Percentiles rank a stretch among this genome's conserved stretches.
These are phyloP conservation scores for Calcarius lapponicus DNA, from an alignment of 2,797 vertebrate species.

Conservation along the genomic window DNA sequence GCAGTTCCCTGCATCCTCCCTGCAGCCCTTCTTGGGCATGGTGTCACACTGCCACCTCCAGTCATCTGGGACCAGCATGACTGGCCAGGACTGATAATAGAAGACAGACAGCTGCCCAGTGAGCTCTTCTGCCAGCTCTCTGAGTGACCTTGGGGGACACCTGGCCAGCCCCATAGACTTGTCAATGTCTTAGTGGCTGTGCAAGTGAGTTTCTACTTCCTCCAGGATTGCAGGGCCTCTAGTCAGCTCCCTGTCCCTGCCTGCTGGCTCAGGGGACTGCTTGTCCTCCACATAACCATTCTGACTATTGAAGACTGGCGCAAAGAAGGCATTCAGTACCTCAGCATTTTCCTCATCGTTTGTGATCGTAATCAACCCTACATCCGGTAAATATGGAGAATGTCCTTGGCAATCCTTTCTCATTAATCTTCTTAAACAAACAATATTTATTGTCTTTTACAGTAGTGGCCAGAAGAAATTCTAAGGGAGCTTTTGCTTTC, in stretches of 20 bases:
- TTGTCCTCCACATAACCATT: accelerated
- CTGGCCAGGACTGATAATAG: background rate
- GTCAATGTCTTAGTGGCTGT: background rate
- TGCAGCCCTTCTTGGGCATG: no score
- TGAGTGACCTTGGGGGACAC: accelerated
- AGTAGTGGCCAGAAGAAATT: background rate
- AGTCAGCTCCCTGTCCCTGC: no score
- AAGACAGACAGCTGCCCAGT: accelerated
- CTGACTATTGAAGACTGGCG: no score
- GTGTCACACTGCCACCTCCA: no score
- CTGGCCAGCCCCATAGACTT: background rate
- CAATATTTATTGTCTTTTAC: background rate
- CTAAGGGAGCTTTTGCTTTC: background rate
- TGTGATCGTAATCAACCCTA: no score
- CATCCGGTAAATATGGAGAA: background rate
- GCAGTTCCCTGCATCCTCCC: accelerated
- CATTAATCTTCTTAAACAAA: background rate
- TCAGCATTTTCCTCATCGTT: background rate
- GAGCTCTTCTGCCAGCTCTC: accelerated
- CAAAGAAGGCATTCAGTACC: background rate
- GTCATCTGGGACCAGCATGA: accelerated
- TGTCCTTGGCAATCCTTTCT: background rate
- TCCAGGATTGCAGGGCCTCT: background rate
- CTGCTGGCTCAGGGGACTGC: background rate
- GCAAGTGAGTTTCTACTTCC: background rate